These are phyloP conservation scores for Sisor rabdophorus DNA, from an alignment of 2,113 vertebrate species.

Conservation along the genomic window DNA sequence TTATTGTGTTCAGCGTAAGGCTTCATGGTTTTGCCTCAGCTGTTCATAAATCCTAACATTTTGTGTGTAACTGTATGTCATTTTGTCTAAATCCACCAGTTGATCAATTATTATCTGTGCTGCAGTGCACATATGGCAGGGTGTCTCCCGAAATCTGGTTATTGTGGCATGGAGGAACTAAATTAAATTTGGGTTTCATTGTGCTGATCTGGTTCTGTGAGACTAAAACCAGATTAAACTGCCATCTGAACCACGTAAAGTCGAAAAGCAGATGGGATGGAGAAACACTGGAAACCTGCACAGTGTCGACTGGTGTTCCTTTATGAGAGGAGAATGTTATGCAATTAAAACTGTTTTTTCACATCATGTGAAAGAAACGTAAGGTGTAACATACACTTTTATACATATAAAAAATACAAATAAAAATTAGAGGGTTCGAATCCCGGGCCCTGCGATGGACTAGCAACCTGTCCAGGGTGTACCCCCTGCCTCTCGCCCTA, in stretches of 20 bases:
- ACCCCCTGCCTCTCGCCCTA: too few species aligned
- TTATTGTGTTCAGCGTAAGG: not conserved
- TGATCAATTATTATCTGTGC: not conserved
- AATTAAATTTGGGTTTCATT: not conserved
- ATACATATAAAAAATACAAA: too few species aligned
- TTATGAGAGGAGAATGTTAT: not conserved
- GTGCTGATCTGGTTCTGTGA: not conserved
- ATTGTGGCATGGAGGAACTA: not conserved
- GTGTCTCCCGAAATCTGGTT: not conserved
- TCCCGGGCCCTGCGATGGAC: too few species aligned
- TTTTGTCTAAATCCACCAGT: constrained; percentile 1
- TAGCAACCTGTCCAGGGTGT: too few species aligned
- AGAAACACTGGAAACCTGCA: not conserved
- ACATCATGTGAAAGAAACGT: not conserved
- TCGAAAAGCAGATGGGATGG: not conserved
- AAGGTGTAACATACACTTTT: too few species aligned
- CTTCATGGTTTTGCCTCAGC: not conserved
- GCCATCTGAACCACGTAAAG: not conserved
- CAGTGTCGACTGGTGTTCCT: not conserved
- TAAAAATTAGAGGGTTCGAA: too few species aligned
- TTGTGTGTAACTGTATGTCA: not conserved
- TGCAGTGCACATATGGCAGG: not conserved
- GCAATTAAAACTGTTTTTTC: not conserved
- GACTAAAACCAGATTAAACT: not conserved
- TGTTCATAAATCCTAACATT: constrained; percentile 8